Conservation (phyloP, 2,797 vertebrate genomes). For the Spinibarbus caldwelli region DNA sequence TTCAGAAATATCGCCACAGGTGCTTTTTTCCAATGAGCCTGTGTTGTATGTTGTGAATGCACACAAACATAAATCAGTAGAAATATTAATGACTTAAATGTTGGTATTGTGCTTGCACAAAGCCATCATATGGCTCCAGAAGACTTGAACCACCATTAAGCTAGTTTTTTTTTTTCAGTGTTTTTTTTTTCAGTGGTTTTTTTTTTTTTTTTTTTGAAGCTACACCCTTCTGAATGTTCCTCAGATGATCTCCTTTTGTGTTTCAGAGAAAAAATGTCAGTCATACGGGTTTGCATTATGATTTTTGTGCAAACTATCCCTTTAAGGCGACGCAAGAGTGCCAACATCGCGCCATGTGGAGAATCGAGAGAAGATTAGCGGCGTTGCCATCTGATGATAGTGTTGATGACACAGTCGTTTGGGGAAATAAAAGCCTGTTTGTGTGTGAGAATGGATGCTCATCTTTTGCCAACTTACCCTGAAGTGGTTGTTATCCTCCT, state of each 20-base stretch:
- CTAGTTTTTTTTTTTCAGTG: background rate
- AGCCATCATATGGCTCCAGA: background rate
- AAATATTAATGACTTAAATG: background rate
- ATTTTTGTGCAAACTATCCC: background rate
- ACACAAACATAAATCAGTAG: background rate
- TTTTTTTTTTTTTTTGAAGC: background rate
- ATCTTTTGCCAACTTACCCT: conserved; percentile 36
- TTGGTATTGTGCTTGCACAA: background rate
- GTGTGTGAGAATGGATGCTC: conserved; percentile 32
- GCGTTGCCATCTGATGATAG: conserved; percentile 23
- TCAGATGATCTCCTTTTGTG: background rate
- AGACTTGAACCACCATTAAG: background rate
- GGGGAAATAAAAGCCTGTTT: conserved; percentile 39
- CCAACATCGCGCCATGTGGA: background rate
- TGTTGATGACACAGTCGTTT: conserved; percentile 27
- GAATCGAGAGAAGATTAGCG: conserved; percentile 24
- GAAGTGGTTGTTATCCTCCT: conserved; percentile 35
- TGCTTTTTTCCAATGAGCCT: background rate
- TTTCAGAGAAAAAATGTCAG: background rate
- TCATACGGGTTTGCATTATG: background rate
- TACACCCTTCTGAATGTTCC: background rate
- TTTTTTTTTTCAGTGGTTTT: too few relatives aligned
- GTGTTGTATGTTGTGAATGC: background rate
- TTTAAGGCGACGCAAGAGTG: background rate
- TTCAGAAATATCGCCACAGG: background rate